Evolutionary conservation across 2,888 invertebrate genomes (phyloP), one percentile per base, ranked within the genome.

Genomic region (Hedychridium roseum): DNA sequence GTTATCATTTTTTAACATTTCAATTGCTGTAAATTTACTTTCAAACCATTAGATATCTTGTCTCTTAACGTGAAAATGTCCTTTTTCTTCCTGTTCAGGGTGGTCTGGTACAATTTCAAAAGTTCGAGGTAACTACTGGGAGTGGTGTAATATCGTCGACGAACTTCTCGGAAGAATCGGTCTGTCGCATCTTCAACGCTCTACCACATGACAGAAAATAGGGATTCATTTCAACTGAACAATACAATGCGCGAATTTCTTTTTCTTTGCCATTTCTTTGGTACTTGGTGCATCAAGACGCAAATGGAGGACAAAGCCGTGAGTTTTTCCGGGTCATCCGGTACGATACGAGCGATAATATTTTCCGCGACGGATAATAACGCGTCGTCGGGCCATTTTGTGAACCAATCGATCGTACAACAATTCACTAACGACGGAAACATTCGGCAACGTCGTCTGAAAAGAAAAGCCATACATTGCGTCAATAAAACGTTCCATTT

Each of bases 361-460:
- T 87, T 90, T 43, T 86, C 75, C 0, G 95, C 93, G 1, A 92
- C 94, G 0, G 92, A 91, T 11, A 90, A 81, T 41, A 95, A 80
- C 9, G 94, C 94, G 70, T 94, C 94, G 7, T 86, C 84, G 0
- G 94, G 94, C 95, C 95, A 95, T 68, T 91, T 92, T 1, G 88
- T 88, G 77, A 94, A 95, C 95, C 96, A 96, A 76, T 96, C 94
- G 48, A 96, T 94, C 0, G 94, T 94, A 70, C 94, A 95, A 73
- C 94, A 95, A 79, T 95, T 96, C 32, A 86, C 83, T 55, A 97
- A 81, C 0, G 95, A 94, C 0, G 96, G 97, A 76, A 95, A 97
- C 91, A 95, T 94, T 31, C 95, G 87, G 65, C 95, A 91, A 4
- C 95, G 85, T 28, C 91, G 87, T 53, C 92, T 88, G 74, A 16